phyloP scores from a whole-genome alignment of 2,113 vertebrate species.

The Empidonax alnorum region DNA sequence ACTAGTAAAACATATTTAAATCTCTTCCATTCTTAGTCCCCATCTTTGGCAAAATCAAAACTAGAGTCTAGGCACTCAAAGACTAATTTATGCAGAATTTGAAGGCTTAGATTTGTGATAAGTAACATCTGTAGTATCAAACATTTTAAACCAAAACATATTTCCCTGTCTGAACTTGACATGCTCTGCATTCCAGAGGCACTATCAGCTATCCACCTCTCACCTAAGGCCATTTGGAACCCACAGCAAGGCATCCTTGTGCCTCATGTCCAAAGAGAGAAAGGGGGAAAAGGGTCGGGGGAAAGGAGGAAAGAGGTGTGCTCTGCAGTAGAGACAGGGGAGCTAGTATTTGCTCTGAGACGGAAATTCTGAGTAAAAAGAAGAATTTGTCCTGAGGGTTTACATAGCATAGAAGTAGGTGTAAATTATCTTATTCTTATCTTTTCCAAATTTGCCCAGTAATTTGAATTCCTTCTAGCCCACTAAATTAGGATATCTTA shows the following conservation, averaged over 20 bases:
- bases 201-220: not conserved
- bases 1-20: not conserved
- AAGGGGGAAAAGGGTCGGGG: not conserved
- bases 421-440: conserved; percentile 33
- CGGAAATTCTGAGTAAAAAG: not conserved
- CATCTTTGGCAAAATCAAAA: not conserved
- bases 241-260: not conserved
- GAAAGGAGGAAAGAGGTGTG: too few species aligned
- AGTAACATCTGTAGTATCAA: not conserved
- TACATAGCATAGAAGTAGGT: not conserved
- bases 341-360: not conserved
- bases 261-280: not conserved
- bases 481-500: not conserved
- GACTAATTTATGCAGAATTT: not conserved
- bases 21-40: not conserved
- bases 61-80: not conserved
- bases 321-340: not conserved
- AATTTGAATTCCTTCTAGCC: conserved; percentile 18
- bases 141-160: not conserved
- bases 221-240: not conserved
- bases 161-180: not conserved
- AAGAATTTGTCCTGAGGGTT: conserved; percentile 28
- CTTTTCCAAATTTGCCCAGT: not conserved
- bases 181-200: not conserved
- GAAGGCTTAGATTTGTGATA: not conserved